These are phyloP conservation scores for Coregonus suidteri DNA, from an alignment of 2,797 vertebrate genomes.

Conservation along the genomic window DNA sequence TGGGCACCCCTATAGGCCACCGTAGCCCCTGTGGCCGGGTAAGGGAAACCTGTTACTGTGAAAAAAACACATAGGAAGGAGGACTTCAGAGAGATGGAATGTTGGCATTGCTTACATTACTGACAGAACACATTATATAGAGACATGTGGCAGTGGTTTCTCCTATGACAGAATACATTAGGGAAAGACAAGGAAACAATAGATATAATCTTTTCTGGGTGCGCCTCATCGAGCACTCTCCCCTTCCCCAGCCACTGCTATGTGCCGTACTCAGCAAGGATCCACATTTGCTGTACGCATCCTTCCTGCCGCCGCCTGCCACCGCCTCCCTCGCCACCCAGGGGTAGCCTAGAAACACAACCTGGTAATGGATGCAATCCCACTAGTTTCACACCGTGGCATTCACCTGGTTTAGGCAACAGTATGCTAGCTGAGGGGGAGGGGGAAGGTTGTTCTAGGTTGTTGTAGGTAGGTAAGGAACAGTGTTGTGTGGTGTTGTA, in stretches of 20 bases:
- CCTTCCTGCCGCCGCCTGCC: conserved; percentile 52
- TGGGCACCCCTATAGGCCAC: conserved; percentile 92
- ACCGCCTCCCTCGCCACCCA: conserved; percentile 8
- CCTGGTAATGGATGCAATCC: conserved; percentile 72
- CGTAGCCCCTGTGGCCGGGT: conserved; percentile 86
- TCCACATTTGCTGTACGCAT: conserved; percentile 71
- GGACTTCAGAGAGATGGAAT: conserved; percentile 58
- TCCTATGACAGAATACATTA: conserved; percentile 74
- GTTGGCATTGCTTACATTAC: conserved; percentile 69
- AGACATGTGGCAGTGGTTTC: conserved; percentile 63
- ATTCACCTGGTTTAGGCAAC: conserved; percentile 58
- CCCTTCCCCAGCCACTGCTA: conserved; percentile 60
- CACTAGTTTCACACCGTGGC: conserved; percentile 66
- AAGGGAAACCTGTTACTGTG: conserved; percentile 92
- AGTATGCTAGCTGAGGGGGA: conserved; percentile 41
- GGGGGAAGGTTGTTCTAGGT: conserved; percentile 20
- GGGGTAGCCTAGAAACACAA: conserved; percentile 64
- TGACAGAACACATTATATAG: conserved; percentile 72
- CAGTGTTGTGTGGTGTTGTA: conserved; percentile 47
- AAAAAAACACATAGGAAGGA: conserved; percentile 39
- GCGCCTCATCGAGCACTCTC: conserved; percentile 68
- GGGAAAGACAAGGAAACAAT: conserved; percentile 71
- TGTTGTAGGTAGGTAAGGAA: conserved; percentile 33
- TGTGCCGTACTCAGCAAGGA: conserved; percentile 71
- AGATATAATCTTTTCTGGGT: conserved; percentile 74